Conservation (phyloP, 2,113 vertebrate species). For the Maccullochella peelii region DNA sequence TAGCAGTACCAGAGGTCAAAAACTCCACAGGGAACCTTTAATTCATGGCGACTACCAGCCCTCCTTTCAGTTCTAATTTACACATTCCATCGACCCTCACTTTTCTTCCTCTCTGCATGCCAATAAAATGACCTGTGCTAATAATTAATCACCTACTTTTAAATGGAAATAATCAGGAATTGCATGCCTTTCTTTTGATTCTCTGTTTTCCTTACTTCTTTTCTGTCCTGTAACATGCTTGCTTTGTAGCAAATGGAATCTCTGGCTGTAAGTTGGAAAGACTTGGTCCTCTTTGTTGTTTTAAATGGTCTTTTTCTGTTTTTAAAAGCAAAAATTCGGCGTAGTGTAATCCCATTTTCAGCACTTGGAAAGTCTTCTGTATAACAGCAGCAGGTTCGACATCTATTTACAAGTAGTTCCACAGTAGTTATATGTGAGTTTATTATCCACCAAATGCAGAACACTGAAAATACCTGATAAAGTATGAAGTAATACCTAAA, state of each 20-base stretch:
- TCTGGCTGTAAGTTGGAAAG: constrained; percentile 94
- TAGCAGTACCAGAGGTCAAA: not conserved
- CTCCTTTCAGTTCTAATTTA: constrained; percentile 44
- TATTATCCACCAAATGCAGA: not conserved
- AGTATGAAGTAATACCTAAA: not conserved
- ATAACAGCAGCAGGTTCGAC: not conserved
- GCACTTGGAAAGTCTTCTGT: not conserved
- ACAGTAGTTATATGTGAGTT: constrained; percentile 4
- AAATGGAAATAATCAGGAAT: constrained; percentile 77
- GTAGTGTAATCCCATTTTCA: not conserved
- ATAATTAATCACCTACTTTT: constrained; percentile 66
- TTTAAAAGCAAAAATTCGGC: not conserved
- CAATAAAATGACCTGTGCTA: constrained; percentile 41
- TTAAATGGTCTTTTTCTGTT: not conserved
- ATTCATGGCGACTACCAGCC: constrained; percentile 11
- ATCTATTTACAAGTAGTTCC: constrained; percentile 2
- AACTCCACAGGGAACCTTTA: constrained; percentile 44
- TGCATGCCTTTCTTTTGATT: constrained; percentile 90
- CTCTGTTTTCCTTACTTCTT: constrained; percentile 88
- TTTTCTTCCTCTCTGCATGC: constrained; percentile 69
- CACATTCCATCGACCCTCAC: constrained; percentile 27
- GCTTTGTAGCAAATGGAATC: constrained; percentile 98
- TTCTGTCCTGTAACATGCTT: constrained; percentile 91
- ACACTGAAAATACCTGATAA: not conserved
- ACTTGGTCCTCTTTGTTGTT: constrained; percentile 79